Evolutionary conservation across 2,113 vertebrate genomes (phyloP), one percentile per base, ranked within the genome.

Genomic region (Salvelinus namaycush): DNA sequence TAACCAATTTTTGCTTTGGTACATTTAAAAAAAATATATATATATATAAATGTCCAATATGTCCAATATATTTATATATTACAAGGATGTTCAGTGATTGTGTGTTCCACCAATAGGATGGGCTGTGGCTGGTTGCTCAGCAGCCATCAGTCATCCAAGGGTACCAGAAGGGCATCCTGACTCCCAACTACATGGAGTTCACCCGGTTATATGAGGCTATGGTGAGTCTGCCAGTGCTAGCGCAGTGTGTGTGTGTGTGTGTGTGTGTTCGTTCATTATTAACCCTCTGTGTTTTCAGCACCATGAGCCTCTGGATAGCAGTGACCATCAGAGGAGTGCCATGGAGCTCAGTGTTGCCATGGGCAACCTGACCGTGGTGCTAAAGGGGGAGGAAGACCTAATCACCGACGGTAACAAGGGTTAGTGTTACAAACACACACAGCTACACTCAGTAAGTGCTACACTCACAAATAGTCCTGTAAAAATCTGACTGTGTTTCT

Each of bases 121-220:
- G 97, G 80, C 92, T 99, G 81, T 99, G 97, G 97, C 93, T 99
- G 34, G 88, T 99, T 68, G 93, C 96, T 4, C 95, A 96, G 87
- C 94, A 96, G 51, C 97, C 96, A 3, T 93, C 95, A 76, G 89
- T 99, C 71, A 95, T 99, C 79, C 97, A 96, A 51, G 96, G 95
- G 14, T 98, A 98, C 89, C 94, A 88, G 75, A 94, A 94, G 90
- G 96, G 94, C 29, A 93, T 99, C 80, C 95, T 99, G 59, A 99
- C 98, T 3, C 98, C 98, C 20, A 99, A 99, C 89, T 92, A 94
- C 1, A 92, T 97, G 94, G 98, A 99, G 89, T 99, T 99, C 82
- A 93, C 91, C 74, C 92, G 98, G 68, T 93, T 99, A 0, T 96
- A 95, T 65, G 95, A 97, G 85, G 95, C 97, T 0, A 93, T 97